phyloP scores from a whole-genome alignment of 2,113 vertebrate genomes.

The Laticauda colubrina region DNA sequence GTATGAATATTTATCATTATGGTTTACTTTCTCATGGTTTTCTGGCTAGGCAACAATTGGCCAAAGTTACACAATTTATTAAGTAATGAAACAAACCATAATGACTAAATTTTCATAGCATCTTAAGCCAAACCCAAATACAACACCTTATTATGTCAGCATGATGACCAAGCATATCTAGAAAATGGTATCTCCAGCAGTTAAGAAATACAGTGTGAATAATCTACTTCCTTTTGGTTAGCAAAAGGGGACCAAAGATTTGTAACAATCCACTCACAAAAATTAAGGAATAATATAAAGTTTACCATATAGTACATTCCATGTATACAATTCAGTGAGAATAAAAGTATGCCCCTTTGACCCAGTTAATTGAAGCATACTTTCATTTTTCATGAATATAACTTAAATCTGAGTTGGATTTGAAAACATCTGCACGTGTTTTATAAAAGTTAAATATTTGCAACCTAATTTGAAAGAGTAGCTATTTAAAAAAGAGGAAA shows the following conservation, averaged over 20 bases:
- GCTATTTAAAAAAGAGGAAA: neutral
- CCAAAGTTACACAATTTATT: neutral
- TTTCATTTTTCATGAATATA: neutral
- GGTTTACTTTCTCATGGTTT: neutral
- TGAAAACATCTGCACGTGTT: neutral
- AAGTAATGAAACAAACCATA: neutral
- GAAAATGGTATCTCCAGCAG: neutral
- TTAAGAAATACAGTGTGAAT: neutral
- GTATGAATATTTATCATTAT: neutral
- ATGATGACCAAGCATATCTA: neutral
- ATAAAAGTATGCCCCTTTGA: neutral
- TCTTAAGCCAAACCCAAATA: neutral
- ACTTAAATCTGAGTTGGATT: neutral
- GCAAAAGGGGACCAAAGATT: neutral
- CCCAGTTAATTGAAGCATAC: neutral
- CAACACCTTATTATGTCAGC: neutral
- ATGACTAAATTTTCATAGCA: neutral
- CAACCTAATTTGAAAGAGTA: neutral
- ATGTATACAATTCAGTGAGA: neutral
- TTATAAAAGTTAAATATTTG: neutral
- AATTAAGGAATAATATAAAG: neutral
- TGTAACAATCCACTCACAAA: neutral
- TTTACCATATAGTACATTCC: neutral
- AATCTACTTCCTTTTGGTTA: neutral
- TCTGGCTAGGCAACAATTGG: neutral